Conservation (phyloP, 2,797 vertebrate species). For the Balearica regulorum region DNA sequence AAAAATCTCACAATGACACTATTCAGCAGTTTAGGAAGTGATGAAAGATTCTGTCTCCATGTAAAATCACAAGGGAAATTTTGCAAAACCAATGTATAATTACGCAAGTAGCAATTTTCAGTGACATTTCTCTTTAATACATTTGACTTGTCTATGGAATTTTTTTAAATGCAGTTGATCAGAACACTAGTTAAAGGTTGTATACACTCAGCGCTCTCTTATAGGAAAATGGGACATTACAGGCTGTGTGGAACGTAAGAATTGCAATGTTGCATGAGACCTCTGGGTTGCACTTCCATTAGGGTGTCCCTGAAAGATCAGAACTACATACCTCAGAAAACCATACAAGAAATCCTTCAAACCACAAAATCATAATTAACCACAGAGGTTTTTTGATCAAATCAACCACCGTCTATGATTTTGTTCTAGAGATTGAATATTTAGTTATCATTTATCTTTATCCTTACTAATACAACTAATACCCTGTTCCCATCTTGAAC, state of each 20-base stretch:
- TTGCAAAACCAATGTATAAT: background rate
- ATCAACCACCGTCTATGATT: background rate
- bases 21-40: background rate
- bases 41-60: background rate
- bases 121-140: background rate
- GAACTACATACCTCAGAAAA: background rate
- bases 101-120: background rate
- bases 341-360: background rate
- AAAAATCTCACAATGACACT: background rate
- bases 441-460: background rate
- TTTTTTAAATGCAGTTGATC: background rate
- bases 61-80: background rate
- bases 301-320: background rate
- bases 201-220: rapidly evolving
- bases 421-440: background rate
- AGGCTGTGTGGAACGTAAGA: background rate
- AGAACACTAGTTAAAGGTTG: background rate
- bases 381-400: background rate
- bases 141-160: background rate
- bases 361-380: background rate
- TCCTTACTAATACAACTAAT: background rate
- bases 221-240: background rate
- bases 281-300: background rate
- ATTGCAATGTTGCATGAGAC: background rate
- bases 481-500: background rate